These are phyloP conservation scores for Neostethus bicornis DNA, from an alignment of 2,797 vertebrate genomes.

Conservation along the genomic window DNA sequence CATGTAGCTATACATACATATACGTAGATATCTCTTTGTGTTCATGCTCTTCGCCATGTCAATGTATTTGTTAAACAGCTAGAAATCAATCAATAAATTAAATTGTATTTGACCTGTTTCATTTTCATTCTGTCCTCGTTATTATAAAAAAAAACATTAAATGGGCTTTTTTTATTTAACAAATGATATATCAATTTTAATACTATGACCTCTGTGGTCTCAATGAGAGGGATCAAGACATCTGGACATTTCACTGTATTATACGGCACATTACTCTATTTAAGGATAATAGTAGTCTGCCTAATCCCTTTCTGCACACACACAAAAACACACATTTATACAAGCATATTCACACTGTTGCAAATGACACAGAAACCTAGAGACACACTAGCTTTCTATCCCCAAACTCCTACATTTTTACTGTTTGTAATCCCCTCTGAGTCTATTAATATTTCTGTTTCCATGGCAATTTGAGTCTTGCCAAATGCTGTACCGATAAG, in stretches of 20 bases:
- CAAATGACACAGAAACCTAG: constrained; percentile 72
- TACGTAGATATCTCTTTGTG: no score
- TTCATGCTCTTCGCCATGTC: no score
- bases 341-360: constrained; percentile 43
- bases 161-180: no score
- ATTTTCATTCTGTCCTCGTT: background rate
- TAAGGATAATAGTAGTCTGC: constrained; percentile 34
- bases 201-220: background rate
- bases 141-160: constrained; percentile 7
- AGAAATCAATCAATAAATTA: no score
- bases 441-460: constrained; percentile 75
- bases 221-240: constrained; percentile 32
- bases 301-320: constrained; percentile 27
- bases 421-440: constrained; percentile 68
- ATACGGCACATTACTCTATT: constrained; percentile 24
- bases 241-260: constrained; percentile 27
- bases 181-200: constrained; percentile 19
- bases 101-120: background rate
- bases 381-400: constrained; percentile 67
- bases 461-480: constrained; percentile 70
- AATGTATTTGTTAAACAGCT: no score
- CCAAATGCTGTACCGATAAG: constrained; percentile 71
- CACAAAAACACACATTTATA: constrained; percentile 34
- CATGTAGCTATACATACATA: no score
- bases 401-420: constrained; percentile 55